Percentiles rank a stretch among this genome's conserved stretches.
Conservation (phyloP, 2,888 invertebrate genomes). For the Scaptomyza polygonia region DNA sequence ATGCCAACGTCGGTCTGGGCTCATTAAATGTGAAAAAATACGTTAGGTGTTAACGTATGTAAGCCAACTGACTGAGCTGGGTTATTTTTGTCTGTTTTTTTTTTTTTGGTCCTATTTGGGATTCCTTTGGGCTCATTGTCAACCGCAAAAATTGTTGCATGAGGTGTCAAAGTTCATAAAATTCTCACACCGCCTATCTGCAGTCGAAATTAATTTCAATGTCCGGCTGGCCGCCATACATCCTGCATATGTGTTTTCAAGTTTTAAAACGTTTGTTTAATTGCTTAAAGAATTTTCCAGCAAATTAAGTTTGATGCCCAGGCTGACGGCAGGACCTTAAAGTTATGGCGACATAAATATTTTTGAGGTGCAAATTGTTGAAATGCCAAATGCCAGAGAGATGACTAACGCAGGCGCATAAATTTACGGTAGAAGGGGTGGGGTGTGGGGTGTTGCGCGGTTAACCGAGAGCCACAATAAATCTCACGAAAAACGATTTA, state of each 20-base stretch:
- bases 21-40: slow-evolving; percentile 64
- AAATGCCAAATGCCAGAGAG: slow-evolving; percentile 39
- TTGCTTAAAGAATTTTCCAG: slow-evolving; percentile 83
- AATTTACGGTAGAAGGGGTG: no score
- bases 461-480: slow-evolving; percentile 84
- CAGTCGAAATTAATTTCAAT: slow-evolving; percentile 74
- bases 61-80: slow-evolving; percentile 26
- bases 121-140: slow-evolving; percentile 72
- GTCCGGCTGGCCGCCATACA: slow-evolving; percentile 69
- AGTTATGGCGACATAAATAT: slow-evolving; percentile 53
- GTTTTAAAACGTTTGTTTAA: slow-evolving; percentile 68
- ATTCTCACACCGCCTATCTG: slow-evolving; percentile 1
- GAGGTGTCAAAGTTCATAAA: slow-evolving; percentile 83
- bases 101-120: slow-evolving; percentile 7
- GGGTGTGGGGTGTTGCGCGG: slow-evolving; percentile 63
- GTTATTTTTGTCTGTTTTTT: background rate
- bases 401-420: slow-evolving; percentile 74
- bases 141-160: slow-evolving; percentile 83
- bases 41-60: slow-evolving; percentile 43
- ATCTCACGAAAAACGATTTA: slow-evolving; percentile 83
- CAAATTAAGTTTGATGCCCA: slow-evolving; percentile 82
- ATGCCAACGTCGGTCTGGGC: slow-evolving; percentile 75
- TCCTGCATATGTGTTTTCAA: slow-evolving; percentile 25
- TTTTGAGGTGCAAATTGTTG: slow-evolving; percentile 67
- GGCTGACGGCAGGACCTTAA: slow-evolving; percentile 39